phyloP scores from a whole-genome alignment of 2,113 vertebrate genomes.

The Bungarus multicinctus region DNA sequence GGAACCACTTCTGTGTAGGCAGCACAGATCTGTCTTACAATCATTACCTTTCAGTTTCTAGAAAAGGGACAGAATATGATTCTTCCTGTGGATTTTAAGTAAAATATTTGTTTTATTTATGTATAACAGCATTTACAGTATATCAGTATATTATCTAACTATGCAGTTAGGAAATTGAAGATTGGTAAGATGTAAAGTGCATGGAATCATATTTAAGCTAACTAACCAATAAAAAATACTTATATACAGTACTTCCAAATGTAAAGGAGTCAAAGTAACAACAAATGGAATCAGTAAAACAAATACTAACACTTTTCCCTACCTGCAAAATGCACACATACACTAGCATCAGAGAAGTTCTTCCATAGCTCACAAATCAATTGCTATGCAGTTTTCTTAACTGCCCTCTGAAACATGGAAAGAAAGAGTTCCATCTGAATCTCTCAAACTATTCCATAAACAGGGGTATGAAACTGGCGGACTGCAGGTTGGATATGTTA shows the following conservation, averaged over 20 bases:
- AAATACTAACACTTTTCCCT: not conserved
- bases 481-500: too few species aligned
- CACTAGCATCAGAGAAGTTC: not conserved
- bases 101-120: not conserved
- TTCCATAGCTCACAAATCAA: not conserved
- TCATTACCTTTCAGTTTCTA: not conserved
- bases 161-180: not conserved
- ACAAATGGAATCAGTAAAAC: not conserved
- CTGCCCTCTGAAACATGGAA: not conserved
- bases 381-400: not conserved
- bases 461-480: too few species aligned
- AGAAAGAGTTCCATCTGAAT: not conserved
- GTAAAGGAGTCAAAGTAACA: not conserved
- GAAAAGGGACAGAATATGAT: not conserved
- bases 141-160: not conserved
- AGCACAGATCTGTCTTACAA: not conserved
- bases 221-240: not conserved
- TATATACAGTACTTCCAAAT: not conserved
- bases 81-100: not conserved
- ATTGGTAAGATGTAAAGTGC: not conserved
- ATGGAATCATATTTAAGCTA: not conserved
- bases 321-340: not conserved
- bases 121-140: not conserved
- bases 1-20: not conserved
- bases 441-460: not conserved